Evolutionary conservation across 2,888 invertebrate genomes (phyloP), one percentile per base, ranked within the genome.

Genomic region (Rhodophaea formosa): DNA sequence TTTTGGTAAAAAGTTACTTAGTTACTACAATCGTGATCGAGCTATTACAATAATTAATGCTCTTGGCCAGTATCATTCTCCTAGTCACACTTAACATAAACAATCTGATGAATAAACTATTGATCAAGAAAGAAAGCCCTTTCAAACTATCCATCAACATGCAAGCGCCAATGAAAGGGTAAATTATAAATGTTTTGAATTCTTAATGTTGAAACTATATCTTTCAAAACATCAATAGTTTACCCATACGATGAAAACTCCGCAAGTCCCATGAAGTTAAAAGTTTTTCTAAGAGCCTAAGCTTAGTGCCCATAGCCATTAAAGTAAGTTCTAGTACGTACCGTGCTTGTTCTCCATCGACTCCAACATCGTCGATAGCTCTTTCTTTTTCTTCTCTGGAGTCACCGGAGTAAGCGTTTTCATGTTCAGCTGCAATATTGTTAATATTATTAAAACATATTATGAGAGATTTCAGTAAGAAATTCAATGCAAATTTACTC

Each of bases 281-380:
- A 46, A 7, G 35, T 15, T 44, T 32, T 32, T 29, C 32, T 51
- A 56, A 59, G 43, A 14, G 42, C 45, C 55, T 44, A 52, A 52
- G 35, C 32, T 16, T 39, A 17, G 52, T 57, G 57, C 56, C 56
- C 29, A n/a, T 32, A 10, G 15, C 49, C 43, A 58, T 53, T 17
- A 29, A 16, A 17, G 39, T 47, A 39, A 8, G 2, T 43, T 42
- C 23, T 47, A 47, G 15, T 47, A 88, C 94, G 91, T 92, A 97
- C 97, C 96, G 86, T 97, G 96, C 81, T 96, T 97, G 30, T 94
- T 94, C 74, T 97, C 96, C 93, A 97, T 95, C 57, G 95, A 94
- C 63, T 95, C 94, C 49, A 97, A 93, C 88, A 96, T 93, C 15
- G 95, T 93, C 29, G 95, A 93, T 57, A 96, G 76, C 74, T 96